phyloP scores from a whole-genome alignment of 2,113 vertebrate species.

The Oncorhynchus tshawytscha region DNA sequence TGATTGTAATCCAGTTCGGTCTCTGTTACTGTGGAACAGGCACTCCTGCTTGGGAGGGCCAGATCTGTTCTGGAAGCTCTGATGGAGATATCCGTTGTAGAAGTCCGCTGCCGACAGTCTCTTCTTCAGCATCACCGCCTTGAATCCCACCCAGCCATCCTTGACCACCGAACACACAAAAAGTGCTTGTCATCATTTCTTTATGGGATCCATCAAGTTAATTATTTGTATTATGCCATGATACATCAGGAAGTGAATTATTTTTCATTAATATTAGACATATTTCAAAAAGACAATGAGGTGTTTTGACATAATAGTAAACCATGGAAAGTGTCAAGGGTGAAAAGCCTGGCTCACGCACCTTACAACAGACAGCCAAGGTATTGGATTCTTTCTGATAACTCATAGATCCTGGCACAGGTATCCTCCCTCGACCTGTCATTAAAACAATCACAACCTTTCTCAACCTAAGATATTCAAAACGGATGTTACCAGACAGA shows the following conservation, averaged over 20 bases:
- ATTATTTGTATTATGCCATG: no score
- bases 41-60: slow-evolving; percentile 42
- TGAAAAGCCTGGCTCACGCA: slow-evolving; percentile 45
- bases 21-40: slow-evolving; percentile 80
- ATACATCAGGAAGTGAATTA: background rate
- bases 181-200: background rate
- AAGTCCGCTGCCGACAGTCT: slow-evolving; percentile 87
- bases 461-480: background rate
- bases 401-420: slow-evolving; percentile 78
- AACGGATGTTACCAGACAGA: slow-evolving; percentile 63
- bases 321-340: no score
- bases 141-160: slow-evolving; percentile 90
- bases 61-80: slow-evolving; percentile 62
- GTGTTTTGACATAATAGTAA: background rate
- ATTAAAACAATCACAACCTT: slow-evolving; percentile 4
- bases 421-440: slow-evolving; percentile 45
- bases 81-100: slow-evolving; percentile 93
- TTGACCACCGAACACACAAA: slow-evolving; percentile 46
- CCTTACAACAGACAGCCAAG: slow-evolving; percentile 87
- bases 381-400: slow-evolving; percentile 78
- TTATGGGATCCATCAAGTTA: background rate
- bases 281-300: background rate
- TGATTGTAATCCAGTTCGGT: background rate
- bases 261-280: background rate
- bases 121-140: slow-evolving; percentile 80